These are phyloP conservation scores for Acrossocheilus fasciatus DNA, from an alignment of 2,797 vertebrate species.

Conservation along the genomic window DNA sequence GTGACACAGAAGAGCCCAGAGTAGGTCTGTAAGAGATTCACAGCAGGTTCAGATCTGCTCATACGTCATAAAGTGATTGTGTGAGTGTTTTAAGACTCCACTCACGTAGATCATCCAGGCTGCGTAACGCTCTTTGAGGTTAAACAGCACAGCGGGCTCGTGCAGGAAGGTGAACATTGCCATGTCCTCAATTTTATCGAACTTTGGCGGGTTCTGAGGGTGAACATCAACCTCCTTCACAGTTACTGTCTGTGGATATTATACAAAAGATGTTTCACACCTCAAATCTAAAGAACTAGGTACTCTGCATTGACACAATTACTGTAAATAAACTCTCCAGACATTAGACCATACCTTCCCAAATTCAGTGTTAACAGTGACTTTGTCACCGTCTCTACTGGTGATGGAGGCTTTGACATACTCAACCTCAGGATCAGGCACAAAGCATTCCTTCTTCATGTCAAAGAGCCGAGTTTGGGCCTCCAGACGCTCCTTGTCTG, in stretches of 20 bases:
- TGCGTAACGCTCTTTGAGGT: constrained; percentile 85
- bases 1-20: constrained; percentile 82
- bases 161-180: constrained; percentile 83
- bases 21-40: constrained; percentile 71
- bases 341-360: constrained; percentile 73
- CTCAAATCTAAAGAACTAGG: not conserved
- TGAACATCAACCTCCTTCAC: constrained; percentile 60
- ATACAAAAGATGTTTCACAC: not conserved
- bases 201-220: constrained; percentile 88
- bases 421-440: constrained; percentile 75
- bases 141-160: constrained; percentile 76
- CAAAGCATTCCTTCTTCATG: constrained; percentile 66
- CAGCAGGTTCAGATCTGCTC: not conserved
- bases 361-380: constrained; percentile 78
- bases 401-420: constrained; percentile 76
- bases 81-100: not conserved
- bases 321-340: not conserved
- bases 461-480: constrained; percentile 79
- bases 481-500: constrained; percentile 68
- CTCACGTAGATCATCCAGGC: constrained; percentile 85
- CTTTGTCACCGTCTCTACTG: constrained; percentile 79
- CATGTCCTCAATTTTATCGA: constrained; percentile 85
- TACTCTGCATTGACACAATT: not conserved
- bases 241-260: constrained; percentile 43
- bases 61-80: not conserved